Conservation (phyloP, 2,113 vertebrate genomes). For the Haplochromis burtoni region DNA sequence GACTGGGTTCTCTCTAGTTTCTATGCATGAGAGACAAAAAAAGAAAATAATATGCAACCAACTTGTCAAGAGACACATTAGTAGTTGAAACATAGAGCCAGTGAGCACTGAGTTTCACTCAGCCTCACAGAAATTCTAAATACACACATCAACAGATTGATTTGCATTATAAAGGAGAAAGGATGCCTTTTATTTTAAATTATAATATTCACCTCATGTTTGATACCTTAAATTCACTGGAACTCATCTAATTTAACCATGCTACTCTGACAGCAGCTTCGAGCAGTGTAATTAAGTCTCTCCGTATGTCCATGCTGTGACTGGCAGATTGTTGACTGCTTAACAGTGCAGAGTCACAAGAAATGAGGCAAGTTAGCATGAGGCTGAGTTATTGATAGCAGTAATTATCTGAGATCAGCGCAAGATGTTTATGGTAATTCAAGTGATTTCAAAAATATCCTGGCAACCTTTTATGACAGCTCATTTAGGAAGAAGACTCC, state of each 20-base stretch:
- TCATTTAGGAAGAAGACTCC: not conserved
- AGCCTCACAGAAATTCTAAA: not conserved
- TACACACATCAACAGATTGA: not conserved
- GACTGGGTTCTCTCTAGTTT: not conserved
- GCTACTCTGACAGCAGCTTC: not conserved
- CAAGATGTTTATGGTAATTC: not conserved
- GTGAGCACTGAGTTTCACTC: not conserved
- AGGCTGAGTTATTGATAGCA: conserved; percentile 14
- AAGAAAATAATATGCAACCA: not conserved
- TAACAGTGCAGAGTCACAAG: not conserved
- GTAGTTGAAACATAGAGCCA: not conserved
- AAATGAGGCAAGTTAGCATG: conserved; percentile 6
- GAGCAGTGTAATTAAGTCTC: not conserved
- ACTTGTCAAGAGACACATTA: not conserved
- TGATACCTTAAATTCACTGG: not conserved
- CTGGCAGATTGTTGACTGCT: conserved; percentile 19
- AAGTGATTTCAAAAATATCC: not conserved
- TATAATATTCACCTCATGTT: not conserved
- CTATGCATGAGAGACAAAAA: not conserved
- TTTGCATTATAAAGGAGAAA: not conserved
- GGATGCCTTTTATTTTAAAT: not conserved
- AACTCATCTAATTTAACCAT: not conserved
- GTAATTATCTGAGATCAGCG: conserved; percentile 5
- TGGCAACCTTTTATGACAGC: not conserved
- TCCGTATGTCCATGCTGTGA: not conserved